These are phyloP conservation scores for Bombycilla garrulus DNA, from an alignment of 2,113 vertebrate genomes.

Conservation along the genomic window DNA sequence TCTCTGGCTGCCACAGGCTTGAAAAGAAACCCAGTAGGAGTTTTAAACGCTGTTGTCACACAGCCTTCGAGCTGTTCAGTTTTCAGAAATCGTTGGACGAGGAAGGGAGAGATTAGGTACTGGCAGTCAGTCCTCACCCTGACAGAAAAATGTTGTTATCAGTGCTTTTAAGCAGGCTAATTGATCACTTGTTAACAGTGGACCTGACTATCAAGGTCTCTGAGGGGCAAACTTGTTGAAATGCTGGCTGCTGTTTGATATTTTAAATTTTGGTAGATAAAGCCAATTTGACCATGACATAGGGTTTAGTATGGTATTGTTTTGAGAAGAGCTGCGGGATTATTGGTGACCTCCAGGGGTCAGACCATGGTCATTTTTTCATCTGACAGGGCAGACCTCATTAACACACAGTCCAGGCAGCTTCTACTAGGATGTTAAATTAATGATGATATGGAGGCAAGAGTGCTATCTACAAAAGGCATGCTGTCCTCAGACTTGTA, in stretches of 20 bases:
- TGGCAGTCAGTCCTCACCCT: neutral
- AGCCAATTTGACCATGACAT: neutral
- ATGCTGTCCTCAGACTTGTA: neutral
- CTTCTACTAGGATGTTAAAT: constrained; percentile 7
- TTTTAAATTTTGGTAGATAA: constrained; percentile 18
- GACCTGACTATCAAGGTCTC: constrained; percentile 30
- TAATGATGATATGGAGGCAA: neutral
- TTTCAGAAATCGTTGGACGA: neutral
- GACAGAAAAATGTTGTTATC: constrained; percentile 57
- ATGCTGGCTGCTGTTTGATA: constrained; percentile 27
- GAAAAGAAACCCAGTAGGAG: neutral
- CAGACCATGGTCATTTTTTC: neutral
- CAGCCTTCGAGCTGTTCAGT: neutral
- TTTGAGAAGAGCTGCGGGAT: neutral
- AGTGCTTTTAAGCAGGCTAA: constrained; percentile 39
- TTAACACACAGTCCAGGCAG: neutral
- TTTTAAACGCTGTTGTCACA: neutral
- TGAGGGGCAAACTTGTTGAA: constrained; percentile 40
- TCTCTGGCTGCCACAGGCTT: neutral
- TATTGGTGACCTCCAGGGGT: constrained; percentile 21
- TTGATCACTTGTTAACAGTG: constrained; percentile 47
- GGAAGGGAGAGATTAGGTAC: constrained; percentile 9
- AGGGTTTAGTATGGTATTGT: neutral
- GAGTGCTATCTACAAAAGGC: neutral
- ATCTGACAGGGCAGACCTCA: neutral